Conservation (phyloP, 2,888 invertebrate genomes). For the Trimorus sp. region DNA sequence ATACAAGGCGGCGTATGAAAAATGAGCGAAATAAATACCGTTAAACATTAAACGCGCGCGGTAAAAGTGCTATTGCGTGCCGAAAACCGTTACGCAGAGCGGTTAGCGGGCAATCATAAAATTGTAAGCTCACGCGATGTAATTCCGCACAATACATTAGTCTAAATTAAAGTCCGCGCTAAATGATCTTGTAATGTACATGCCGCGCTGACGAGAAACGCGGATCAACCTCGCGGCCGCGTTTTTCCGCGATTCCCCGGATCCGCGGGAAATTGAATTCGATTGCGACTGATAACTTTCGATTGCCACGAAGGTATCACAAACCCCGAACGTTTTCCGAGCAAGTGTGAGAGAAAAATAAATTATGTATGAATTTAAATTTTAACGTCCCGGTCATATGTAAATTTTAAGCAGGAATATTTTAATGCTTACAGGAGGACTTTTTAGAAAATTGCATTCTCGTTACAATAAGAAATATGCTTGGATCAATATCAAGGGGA, state of each 20-base stretch:
- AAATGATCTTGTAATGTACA: constrained; percentile 58
- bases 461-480: too few species aligned
- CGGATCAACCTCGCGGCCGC: constrained; percentile 12
- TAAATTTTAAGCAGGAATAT: too few species aligned
- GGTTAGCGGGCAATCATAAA: constrained; percentile 48
- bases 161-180: constrained; percentile 47
- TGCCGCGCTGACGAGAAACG: neutral
- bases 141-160: constrained; percentile 62
- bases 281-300: constrained; percentile 47
- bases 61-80: constrained; percentile 62
- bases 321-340: constrained; percentile 9
- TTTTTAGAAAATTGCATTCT: too few species aligned
- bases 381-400: constrained; percentile 4
- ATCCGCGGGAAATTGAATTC: neutral
- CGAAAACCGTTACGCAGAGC: constrained; percentile 63
- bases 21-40: constrained; percentile 57
- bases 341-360: neutral
- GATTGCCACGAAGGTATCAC: constrained; percentile 35
- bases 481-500: too few species aligned
- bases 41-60: constrained; percentile 54
- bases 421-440: too few species aligned
- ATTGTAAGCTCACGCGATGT: constrained; percentile 61
- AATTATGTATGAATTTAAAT: constrained; percentile 18
- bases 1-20: constrained; percentile 44
- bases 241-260: constrained; percentile 11